These are phyloP conservation scores for Phortica okadai DNA, from an alignment of 2,888 invertebrate species.

Conservation along the genomic window DNA sequence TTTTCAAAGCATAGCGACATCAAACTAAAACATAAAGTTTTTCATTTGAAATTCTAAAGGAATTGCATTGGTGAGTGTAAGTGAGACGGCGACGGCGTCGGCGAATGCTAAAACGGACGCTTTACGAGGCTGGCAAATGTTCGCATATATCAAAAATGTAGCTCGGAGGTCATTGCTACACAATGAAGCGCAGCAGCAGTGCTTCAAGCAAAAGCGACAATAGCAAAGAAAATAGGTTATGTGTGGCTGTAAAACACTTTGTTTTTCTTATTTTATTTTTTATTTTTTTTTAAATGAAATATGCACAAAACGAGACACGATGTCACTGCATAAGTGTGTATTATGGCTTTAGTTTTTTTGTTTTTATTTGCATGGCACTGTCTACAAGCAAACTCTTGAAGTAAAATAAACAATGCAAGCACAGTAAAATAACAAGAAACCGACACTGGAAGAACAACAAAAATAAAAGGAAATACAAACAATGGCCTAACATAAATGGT, in stretches of 20 bases:
- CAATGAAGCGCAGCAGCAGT: conserved; percentile 15
- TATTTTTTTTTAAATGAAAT: background rate
- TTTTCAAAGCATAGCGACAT: background rate
- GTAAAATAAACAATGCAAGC: background rate
- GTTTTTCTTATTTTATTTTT: background rate
- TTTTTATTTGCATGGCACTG: background rate
- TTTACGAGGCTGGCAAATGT: background rate
- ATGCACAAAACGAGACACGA: background rate
- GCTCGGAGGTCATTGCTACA: conserved; percentile 27
- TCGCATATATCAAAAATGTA: conserved; percentile 30
- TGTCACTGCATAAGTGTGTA: background rate
- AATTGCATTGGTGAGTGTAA: background rate
- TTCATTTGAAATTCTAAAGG: conserved; percentile 27
- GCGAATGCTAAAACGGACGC: too few relatives aligned
- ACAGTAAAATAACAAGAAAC: conserved; percentile 7
- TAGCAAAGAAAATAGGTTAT: conserved; percentile 25
- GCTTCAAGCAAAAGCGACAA: background rate
- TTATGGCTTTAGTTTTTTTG: background rate
- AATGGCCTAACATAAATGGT: background rate
- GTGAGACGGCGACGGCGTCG: background rate
- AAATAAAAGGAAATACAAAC: background rate
- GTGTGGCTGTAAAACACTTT: conserved; percentile 18
- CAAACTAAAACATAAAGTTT: conserved; percentile 8
- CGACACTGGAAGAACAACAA: background rate
- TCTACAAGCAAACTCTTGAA: background rate